phyloP scores from a whole-genome alignment of 2,797 vertebrate genomes.

The Petrocephalus sullivani region DNA sequence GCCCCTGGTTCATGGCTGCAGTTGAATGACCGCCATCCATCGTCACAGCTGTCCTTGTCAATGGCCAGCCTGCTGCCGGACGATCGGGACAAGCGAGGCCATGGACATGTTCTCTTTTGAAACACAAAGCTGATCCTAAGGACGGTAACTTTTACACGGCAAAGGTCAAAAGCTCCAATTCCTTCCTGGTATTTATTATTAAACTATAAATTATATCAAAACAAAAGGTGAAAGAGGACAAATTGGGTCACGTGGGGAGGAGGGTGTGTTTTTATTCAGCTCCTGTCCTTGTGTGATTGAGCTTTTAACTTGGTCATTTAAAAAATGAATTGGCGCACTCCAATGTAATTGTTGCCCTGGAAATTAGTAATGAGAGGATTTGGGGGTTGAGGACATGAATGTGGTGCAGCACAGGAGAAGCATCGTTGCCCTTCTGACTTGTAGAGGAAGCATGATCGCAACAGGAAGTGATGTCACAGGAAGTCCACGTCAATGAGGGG shows the following conservation, averaged over 20 bases:
- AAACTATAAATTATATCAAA: slow-evolving; percentile 6
- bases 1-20: neutral
- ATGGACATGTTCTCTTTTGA: neutral
- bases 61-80: neutral
- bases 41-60: neutral
- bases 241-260: neutral
- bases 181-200: neutral
- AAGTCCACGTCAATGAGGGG: neutral
- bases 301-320: neutral
- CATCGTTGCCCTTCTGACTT: neutral
- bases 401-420: neutral
- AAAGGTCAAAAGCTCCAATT: neutral
- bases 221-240: neutral
- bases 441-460: neutral
- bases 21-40: neutral
- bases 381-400: neutral
- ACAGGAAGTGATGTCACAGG: neutral
- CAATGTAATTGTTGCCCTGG: neutral
- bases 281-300: neutral
- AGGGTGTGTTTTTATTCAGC: neutral
- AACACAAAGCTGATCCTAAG: neutral
- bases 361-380: neutral
- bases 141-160: neutral
- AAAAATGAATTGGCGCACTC: neutral
- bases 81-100: neutral